Conservation (phyloP, 64 coral and sea anemone species). For the Montipora foliosa region DNA sequence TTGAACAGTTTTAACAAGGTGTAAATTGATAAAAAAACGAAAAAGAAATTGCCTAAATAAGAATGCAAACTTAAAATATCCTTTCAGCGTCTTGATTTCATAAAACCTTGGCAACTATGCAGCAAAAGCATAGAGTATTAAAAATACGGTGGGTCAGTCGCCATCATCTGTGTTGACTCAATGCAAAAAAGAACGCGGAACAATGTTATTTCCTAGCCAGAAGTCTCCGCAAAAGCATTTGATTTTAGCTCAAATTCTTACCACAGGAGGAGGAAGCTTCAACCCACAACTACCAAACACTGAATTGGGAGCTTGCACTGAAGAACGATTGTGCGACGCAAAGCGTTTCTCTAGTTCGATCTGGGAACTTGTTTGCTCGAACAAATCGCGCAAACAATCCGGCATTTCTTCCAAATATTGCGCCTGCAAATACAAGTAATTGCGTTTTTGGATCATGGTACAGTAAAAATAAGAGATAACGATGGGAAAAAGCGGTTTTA, state of each 20-base stretch:
- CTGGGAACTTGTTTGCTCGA: conserved; percentile 18
- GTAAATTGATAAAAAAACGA: too few species aligned
- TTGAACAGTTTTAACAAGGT: too few species aligned
- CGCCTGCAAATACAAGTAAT: conserved; percentile 11
- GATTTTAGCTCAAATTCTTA: conserved; percentile 20
- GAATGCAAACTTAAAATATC: too few species aligned
- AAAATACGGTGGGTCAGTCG: too few species aligned
- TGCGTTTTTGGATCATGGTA: background rate
- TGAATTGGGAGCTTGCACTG: background rate
- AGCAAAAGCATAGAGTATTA: background rate
- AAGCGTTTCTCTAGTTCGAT: background rate
- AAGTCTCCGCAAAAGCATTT: background rate
- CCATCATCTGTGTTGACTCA: conserved; percentile 1
- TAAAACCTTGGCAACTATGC: too few species aligned
- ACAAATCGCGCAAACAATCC: conserved; percentile 32
- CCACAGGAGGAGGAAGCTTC: conserved; percentile 74
- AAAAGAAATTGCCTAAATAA: too few species aligned
- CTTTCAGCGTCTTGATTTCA: too few species aligned
- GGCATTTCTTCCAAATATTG: conserved; percentile 34
- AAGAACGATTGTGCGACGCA: background rate
- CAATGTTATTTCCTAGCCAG: background rate
- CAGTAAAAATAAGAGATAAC: background rate
- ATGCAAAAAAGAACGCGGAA: background rate
- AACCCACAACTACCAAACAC: conserved; percentile 6
- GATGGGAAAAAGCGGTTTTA: background rate